Evolutionary conservation across 2,113 vertebrate species (phyloP), one percentile per base, ranked within the genome.

Genomic region (Herpailurus yagouaroundi): DNA sequence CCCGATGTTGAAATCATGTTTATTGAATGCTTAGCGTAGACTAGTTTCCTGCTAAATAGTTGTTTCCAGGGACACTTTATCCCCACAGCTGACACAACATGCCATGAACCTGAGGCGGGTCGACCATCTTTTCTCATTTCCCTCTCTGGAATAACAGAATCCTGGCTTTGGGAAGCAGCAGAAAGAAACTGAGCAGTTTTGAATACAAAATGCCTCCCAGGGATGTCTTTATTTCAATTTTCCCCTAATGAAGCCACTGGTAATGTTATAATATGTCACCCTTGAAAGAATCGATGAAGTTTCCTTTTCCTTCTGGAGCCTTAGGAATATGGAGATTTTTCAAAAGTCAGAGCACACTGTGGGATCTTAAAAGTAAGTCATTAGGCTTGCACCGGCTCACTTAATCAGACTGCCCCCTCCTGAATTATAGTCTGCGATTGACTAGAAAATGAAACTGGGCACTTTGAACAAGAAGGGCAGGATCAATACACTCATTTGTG

Each of bases 251-350:
- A 93, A 88, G 31, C n/a, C 52, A 1, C 77, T 38, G 31, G 50
- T 38, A 64, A 84, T 90, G 11, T 77, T 94, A 71, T 60, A 82
- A 82, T 38, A 79, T 21, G 2, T 38, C 18, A n/a, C 50, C 23
- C 15, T n/a, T 71, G 45, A 68, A 92, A 86, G 77, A 96, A 57
- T 85, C 93, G 33, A 21, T 77, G 63, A 76, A 21, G 29, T 77
- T 82, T 83, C 33, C 48, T 60, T 79, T 82, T 50, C 52, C 73
- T 95, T 89, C 68, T 38, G 95, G 45, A 84, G 31, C 57, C 83
- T 64, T 68, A 89, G 96, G 73, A 68, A 48, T 73, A 82, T 4
- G 36, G 57, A 91, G 60, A 81, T 64, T 95, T 89, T 90, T 94
- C 88, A 87, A 36, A 93, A 92, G 82, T 52, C 85, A 96, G 60